Conservation (phyloP, 2,113 vertebrate genomes). For the Puntigrus tetrazona region DNA sequence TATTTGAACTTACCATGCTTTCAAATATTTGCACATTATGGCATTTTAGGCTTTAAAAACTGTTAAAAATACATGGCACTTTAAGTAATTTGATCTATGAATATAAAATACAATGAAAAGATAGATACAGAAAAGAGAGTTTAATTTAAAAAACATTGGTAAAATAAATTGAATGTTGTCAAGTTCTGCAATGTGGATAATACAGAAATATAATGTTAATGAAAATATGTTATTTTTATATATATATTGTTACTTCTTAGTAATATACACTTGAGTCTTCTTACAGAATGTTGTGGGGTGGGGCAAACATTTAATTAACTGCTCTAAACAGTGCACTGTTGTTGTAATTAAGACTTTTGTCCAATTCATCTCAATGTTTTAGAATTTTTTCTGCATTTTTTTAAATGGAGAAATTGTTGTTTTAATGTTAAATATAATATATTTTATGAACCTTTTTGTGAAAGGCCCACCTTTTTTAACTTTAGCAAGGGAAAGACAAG, state of each 20-base stretch:
- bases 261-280: neutral
- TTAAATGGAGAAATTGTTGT: neutral
- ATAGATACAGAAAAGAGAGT: neutral
- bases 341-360: neutral
- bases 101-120: neutral
- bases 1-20: neutral
- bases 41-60: neutral
- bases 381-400: neutral
- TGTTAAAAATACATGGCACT: neutral
- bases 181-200: neutral
- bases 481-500: constrained; percentile 30
- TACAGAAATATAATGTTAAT: neutral
- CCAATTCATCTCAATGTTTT: neutral
- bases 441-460: neutral
- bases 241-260: neutral
- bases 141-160: neutral
- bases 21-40: neutral
- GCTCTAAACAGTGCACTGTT: neutral
- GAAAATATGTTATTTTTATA: neutral
- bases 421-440: neutral
- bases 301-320: neutral
- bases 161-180: neutral
- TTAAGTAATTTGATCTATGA: neutral
- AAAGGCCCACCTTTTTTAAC: neutral
- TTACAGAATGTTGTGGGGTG: neutral